These are phyloP conservation scores for Gryllus longicercus DNA, from an alignment of 2,888 invertebrate genomes.

Conservation along the genomic window DNA sequence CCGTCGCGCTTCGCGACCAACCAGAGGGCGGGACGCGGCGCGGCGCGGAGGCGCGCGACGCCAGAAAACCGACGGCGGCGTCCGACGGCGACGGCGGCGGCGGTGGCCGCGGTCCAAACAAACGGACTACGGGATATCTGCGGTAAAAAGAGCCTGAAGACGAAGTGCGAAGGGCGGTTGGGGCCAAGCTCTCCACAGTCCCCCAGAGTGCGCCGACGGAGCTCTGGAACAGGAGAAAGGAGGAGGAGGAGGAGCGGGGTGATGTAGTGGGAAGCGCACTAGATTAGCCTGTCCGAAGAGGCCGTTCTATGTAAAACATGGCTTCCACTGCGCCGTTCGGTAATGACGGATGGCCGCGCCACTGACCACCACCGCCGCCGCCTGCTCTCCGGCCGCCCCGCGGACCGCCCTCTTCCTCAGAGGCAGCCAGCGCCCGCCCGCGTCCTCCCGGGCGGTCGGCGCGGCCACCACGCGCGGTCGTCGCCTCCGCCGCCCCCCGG, in stretches of 20 bases:
- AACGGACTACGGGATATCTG: background rate
- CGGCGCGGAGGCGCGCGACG: background rate
- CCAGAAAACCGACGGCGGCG: background rate
- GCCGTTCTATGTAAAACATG: slow-evolving; percentile 17
- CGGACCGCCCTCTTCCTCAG: background rate
- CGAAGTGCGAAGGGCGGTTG: background rate
- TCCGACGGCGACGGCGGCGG: background rate
- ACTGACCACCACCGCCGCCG: background rate
- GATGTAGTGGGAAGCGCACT: background rate
- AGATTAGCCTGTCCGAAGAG: slow-evolving; percentile 3
- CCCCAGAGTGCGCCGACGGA: background rate
- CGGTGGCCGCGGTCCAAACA: background rate
- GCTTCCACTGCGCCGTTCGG: slow-evolving; percentile 1
- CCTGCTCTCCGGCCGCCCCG: background rate
- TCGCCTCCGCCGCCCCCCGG: background rate
- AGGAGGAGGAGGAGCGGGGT: background rate
- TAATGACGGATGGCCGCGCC: background rate
- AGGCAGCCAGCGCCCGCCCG: no score
- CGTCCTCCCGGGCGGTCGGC: no score
- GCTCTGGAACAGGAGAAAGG: background rate
- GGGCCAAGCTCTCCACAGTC: no score
- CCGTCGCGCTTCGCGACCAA: background rate
- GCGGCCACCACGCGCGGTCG: no score
- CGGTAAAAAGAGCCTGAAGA: slow-evolving; percentile 9
- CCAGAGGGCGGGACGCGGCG: background rate